phyloP scores from a whole-genome alignment of 2,888 invertebrate genomes.

The Tyria jacobaeae region DNA sequence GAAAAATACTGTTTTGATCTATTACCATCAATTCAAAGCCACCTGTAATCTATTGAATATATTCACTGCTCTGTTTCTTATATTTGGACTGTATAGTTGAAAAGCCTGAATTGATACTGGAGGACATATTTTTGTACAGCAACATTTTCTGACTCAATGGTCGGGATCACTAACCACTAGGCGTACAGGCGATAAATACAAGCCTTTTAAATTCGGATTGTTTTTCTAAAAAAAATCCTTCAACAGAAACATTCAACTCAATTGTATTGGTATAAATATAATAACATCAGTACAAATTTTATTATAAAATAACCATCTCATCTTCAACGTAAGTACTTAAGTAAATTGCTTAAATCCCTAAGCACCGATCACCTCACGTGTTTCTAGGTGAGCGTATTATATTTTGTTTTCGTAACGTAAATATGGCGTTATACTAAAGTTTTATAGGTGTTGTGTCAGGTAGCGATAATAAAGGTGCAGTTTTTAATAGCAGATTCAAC shows the following conservation, averaged over 20 bases:
- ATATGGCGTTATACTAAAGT: conserved; percentile 41
- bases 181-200: no score
- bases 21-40: no score
- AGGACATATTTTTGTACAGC: no score
- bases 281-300: neutral
- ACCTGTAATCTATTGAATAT: no score
- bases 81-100: no score
- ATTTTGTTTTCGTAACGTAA: conserved; percentile 35
- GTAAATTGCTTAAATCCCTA: conserved; percentile 1
- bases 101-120: no score
- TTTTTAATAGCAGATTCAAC: conserved; percentile 48
- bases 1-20: no score
- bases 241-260: neutral
- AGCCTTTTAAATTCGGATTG: no score
- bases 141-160: no score
- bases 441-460: conserved; percentile 44
- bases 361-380: conserved; percentile 14
- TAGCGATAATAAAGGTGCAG: conserved; percentile 39
- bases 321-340: neutral
- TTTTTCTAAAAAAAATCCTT: no score
- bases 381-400: conserved; percentile 18
- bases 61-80: no score
- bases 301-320: neutral
- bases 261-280: neutral
- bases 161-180: no score